Evolutionary conservation across 1,140 invertebrate species (phyloP).

Genomic region (Nylanderia fulva): DNA sequence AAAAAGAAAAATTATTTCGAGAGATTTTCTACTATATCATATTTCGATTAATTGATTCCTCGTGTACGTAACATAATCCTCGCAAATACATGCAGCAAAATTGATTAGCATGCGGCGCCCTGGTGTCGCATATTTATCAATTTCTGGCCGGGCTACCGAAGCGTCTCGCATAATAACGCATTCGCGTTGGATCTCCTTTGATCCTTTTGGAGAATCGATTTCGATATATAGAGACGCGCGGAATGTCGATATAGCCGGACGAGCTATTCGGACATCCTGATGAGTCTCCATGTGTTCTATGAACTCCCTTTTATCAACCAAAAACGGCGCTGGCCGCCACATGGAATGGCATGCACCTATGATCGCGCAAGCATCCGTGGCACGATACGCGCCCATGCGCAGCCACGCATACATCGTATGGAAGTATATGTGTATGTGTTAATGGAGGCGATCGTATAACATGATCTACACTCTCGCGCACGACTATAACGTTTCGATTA

Average conservation of each 20-base stretch:
- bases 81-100: slow-evolving; percentile 9
- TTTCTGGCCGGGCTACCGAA: slow-evolving; percentile 10
- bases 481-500: slow-evolving; percentile 72
- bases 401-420: slow-evolving; percentile 4
- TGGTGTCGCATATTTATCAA: slow-evolving; percentile 37
- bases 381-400: slow-evolving; percentile 41
- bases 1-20: slow-evolving; percentile 1
- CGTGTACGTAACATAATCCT: neutral
- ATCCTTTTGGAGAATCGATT: slow-evolving; percentile 62
- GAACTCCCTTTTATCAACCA: slow-evolving; percentile 66
- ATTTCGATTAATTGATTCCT: neutral
- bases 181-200: slow-evolving; percentile 60
- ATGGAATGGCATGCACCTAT: slow-evolving; percentile 60
- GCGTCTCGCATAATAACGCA: slow-evolving; percentile 49
- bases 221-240: slow-evolving; percentile 43
- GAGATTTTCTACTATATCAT: too few species aligned
- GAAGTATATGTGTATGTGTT: slow-evolving; percentile 62
- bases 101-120: slow-evolving; percentile 21
- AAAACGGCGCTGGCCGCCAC: slow-evolving; percentile 48
- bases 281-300: slow-evolving; percentile 61
- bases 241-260: slow-evolving; percentile 62
- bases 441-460: slow-evolving; percentile 67
- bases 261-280: slow-evolving; percentile 53
- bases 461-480: slow-evolving; percentile 66
- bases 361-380: slow-evolving; percentile 50